Base-by-base conservation (phyloP, 2,113 vertebrate species). In the Hemibagrus wyckioides region DNA sequence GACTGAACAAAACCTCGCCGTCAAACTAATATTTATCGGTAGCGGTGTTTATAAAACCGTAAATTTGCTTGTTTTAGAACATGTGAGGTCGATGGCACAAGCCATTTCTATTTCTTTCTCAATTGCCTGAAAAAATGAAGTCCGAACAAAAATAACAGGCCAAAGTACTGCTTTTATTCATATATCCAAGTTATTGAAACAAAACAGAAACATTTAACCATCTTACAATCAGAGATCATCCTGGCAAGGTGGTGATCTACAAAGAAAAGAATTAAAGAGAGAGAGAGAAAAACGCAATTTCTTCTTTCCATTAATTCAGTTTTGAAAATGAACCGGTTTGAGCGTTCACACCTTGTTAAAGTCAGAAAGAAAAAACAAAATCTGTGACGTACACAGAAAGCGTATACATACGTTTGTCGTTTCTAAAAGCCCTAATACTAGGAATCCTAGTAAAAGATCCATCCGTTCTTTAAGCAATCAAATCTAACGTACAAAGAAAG, bases 371-470 rank as follows among this genome's bases (percentile, higher is more conserved):
- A 83, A 21, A 10, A 5, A 17, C 39, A 25, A 36, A 30, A 67
- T 28, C 57, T 52, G 59, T n/a, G 30, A 56, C 11, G 30, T 76
- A 85, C 50, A 86, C 80, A 87, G 63, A 61, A 81, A 84, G 63
- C 33, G 67, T 30, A 48, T 4, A 54, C 28, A 50, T 19, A 8
- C 36, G 28, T 48, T 44, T 79, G 23, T 21, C 0, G 36, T 75
- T 76, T 23, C 75, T 59, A 81, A 59, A 80, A 82, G 69, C 75
- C 57, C 28, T 30, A 79, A 80, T 85, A 85, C 71, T 83, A 57
- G 71, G 11, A 59, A 85, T 28, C 75, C 65, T 90, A 84, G 87
- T 84, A 88, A 76, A 86, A 41, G 54, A 28, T 52, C 71, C 44
- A 52, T 23, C 19, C 30, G 28, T 48, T 75, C 6, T 75, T 75